These are phyloP conservation scores for Scaptomyza flava DNA, from an alignment of 2,888 invertebrate species.

Conservation along the genomic window DNA sequence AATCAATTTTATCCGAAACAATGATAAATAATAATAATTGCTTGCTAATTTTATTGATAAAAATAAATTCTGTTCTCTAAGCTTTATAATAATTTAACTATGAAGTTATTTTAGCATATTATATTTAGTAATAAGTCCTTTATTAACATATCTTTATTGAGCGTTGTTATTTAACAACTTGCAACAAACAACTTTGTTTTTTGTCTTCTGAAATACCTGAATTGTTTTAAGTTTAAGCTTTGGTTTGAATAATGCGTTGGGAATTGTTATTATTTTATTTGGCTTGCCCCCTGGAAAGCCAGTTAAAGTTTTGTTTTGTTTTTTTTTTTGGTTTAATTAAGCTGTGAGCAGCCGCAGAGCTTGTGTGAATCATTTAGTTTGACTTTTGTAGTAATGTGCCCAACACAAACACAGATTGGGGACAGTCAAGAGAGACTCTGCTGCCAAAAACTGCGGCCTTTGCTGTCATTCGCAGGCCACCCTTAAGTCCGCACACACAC, in stretches of 20 bases:
- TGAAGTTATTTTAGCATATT: not conserved
- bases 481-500: constrained; percentile 4
- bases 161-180: not conserved
- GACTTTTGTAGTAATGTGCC: constrained; percentile 21
- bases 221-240: not conserved
- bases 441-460: constrained; percentile 48
- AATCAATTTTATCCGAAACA: not conserved
- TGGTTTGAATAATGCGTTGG: not conserved
- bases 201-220: not conserved
- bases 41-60: not conserved
- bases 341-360: constrained; percentile 3
- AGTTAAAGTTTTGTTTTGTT: not conserved
- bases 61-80: not conserved
- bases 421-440: not conserved
- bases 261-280: not conserved
- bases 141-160: not conserved
- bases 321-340: constrained; percentile 2
- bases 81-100: too few species aligned
- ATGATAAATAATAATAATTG: not conserved
- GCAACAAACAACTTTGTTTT: not conserved
- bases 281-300: not conserved
- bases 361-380: constrained; percentile 23
- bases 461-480: constrained; percentile 67
- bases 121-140: too few species aligned
- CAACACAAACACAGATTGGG: not conserved